Evolutionary conservation across 2,113 vertebrate genomes (phyloP), one percentile per base, ranked within the genome.

Genomic region (Scalopus aquaticus): DNA sequence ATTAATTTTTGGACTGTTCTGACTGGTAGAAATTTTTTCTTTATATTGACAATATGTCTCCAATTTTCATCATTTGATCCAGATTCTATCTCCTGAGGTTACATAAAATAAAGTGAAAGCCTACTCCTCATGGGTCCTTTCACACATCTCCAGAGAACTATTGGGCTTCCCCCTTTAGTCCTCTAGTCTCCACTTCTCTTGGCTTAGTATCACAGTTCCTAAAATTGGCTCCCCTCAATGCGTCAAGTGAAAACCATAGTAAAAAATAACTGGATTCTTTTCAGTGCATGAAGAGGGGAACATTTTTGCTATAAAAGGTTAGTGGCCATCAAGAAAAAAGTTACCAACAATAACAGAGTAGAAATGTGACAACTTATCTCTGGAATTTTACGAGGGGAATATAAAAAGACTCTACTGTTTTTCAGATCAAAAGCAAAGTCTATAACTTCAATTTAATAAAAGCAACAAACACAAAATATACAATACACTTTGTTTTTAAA

Each of bases 81-180:
- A 69, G 11, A 76, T 70, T 92, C 46, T 96, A 67, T 81, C 16
- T 90, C 72, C 49, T 65, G 58, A 84, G 20, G 22, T 49, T n/a
- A 88, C 39, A 60, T 37, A 88, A 74, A 82, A 87, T 42, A 44
- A 90, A 92, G n/a, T 26, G 15, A 96, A 92, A 88, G 28, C 39
- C 49, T 81, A 12, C 28, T 64, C 17, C 5, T 32, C 22, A 67
- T 54, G 6, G 11, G 78, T 73, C 11, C 24, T 46, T 90, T 78
- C 30, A 35, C 60, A n/a, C 39, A 69, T 35, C 39, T 67, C 19
- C 76, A 77, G 17, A 92, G n/a, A 92, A 3, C 17, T 30, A 67
- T 51, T 3, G 28, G 44, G 9, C 10, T 10, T 11, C 28, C 16
- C 17, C 15, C 5, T 32, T 87, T 88, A 90, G 58, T 79, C 28